Evolutionary conservation across 1,140 invertebrate species (phyloP), one percentile per base, ranked within the genome.

Genomic region (Lasaia peninsularis): DNA sequence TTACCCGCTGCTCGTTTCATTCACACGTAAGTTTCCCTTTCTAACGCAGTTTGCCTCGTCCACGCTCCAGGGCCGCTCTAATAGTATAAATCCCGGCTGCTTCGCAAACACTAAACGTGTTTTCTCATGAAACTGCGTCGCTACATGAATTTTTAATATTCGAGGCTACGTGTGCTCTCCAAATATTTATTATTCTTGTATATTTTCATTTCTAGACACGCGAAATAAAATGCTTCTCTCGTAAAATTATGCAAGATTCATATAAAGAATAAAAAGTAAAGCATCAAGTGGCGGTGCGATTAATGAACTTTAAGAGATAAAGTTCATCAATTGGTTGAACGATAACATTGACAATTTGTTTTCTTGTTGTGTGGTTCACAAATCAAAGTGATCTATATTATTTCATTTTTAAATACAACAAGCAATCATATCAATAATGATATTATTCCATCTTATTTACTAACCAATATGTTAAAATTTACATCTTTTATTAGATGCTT

Each of bases 181-280:
- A 44, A 44, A 44, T 44, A n/a, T 44, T 44, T 44, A 44, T 20
- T 44, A 20, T 44, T 20, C 16, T 20, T 44, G 18, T 44, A 44
- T 44, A 44, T 44, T 20, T 20, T 44, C 37, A 44, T 44, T 44
- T 7, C 37, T 20, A 44, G 37, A 44, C 18, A 20, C 18, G 37
- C 37, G 37, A 6, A 44, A 44, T 44, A 44, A 44, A 44, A 44
- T 44, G 37, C 37, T 44, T 44, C 18, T 44, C 37, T 44, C 37
- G 37, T 44, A 20, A 44, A 44, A 44, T 44, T 40, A 40, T 40
- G 35, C 35, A 40, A 40, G 14, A 40, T 40, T n/a, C 35, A 16
- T 40, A 40, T 5, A 14, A 37, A 37, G 34, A 37, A 14, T 37
- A 37, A 37, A 37, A 37, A 37, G 14, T 12, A 37, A 37, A n/a